Evolutionary conservation across 37 sponge, comb jelly and placozoan genomes (phyloP).

Genomic region (Eunapius fragilis): DNA sequence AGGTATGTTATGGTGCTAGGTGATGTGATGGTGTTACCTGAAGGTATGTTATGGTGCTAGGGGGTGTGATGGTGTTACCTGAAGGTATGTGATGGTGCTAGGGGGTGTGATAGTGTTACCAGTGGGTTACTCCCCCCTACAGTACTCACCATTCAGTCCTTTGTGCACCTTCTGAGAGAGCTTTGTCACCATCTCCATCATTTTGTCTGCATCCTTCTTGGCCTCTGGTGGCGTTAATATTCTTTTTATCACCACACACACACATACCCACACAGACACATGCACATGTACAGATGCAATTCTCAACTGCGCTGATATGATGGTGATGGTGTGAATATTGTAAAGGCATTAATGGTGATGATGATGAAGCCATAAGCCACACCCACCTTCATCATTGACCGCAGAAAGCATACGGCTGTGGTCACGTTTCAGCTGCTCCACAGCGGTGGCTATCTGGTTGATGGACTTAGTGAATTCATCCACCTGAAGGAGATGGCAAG

Average conservation of each 20-base stretch:
- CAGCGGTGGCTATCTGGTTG: slow-evolving; percentile 27
- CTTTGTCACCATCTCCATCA: slow-evolving; percentile 56
- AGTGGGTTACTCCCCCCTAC: too few species aligned
- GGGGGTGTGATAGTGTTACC: too few species aligned
- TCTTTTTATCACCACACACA: neutral
- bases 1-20: too few species aligned
- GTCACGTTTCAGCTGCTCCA: slow-evolving; percentile 59
- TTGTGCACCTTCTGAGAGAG: slow-evolving; percentile 48
- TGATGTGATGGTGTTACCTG: too few species aligned
- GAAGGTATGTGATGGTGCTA: too few species aligned
- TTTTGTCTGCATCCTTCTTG: slow-evolving; percentile 36
- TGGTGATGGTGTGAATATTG: too few species aligned
- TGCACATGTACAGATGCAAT: too few species aligned
- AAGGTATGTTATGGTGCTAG: too few species aligned
- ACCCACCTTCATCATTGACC: slow-evolving; percentile 21
- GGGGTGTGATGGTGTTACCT: too few species aligned
- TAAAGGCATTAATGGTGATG: too few species aligned
- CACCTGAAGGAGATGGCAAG: slow-evolving; percentile 51
- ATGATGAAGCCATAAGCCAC: neutral
- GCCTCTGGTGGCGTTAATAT: neutral
- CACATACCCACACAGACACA: too few species aligned
- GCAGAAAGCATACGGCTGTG: slow-evolving; percentile 60
- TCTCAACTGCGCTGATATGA: too few species aligned
- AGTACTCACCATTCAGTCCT: slow-evolving; percentile 58
- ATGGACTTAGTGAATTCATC: slow-evolving; percentile 48